Evolutionary conservation across 2,888 invertebrate species (phyloP), one percentile per base, ranked within the genome.

Genomic region (Hetaerina titia): DNA sequence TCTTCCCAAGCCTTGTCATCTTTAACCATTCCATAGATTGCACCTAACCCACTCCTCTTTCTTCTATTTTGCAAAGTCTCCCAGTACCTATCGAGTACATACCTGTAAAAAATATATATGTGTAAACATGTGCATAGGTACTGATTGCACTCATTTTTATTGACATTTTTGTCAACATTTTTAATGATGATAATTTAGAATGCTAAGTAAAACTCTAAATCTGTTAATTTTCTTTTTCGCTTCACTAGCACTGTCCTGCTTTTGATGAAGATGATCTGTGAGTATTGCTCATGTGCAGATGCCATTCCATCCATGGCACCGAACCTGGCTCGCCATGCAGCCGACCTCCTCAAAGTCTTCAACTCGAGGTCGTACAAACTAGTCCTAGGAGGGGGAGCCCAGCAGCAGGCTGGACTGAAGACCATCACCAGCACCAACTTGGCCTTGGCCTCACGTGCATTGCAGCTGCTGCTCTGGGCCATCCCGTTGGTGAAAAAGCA

Each of bases 351-450:
- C 95, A 98, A 99, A 96, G 98, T 98, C 96, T 99, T 98, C 96
- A 99, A 99, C 97, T 98, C 98, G 9, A 97, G 98, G 95, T 98
- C 98, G 96, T 99, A 99, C 97, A 99, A 99, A 96, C 97, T 99
- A 96, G 99, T 99, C 95, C 97, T 99, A 95, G 99, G 99, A 89
- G 99, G 99, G 87, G 99, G 99, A 89, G 99, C 99, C 11, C 98
- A 99, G 96, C 98, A 99, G 96, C 98, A 99, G 95, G 99, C 99
- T 74, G 99, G 99, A 9, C 97, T 99, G 95, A 99, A 99, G 97
- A 99, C 99, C 58, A 99, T 99, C 95, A 99, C 99, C 8, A 99
- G 99, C 96, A 98, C 98, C 69, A 99, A 99, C 97, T 97, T 99
- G 96, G 99, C 98, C 17, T 97, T 99, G 95, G 98, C 98, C 0